These are phyloP conservation scores for Bucco capensis DNA, from an alignment of 2,113 vertebrate species.

Conservation along the genomic window DNA sequence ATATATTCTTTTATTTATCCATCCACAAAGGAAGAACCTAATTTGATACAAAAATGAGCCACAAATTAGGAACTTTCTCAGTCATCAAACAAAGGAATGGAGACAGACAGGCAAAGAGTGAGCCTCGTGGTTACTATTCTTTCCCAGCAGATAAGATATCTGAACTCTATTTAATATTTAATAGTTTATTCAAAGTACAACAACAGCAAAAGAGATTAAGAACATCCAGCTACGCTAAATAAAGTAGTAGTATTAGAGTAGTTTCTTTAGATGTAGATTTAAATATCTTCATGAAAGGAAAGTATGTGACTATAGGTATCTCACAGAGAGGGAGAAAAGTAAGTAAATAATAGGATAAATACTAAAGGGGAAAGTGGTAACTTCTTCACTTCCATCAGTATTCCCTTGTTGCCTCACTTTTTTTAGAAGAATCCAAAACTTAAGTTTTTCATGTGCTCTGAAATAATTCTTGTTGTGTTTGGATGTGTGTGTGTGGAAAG, in stretches of 20 bases:
- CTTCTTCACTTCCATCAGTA: neutral
- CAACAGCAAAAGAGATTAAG: neutral
- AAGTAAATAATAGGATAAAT: neutral
- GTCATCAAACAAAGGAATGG: neutral
- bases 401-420: neutral
- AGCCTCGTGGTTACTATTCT: neutral
- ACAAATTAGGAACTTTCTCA: neutral
- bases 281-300: neutral
- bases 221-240: neutral
- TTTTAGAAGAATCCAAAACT: neutral
- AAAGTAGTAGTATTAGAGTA: neutral
- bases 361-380: neutral
- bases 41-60: neutral
- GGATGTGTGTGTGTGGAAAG: neutral
- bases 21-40: neutral
- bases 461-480: neutral
- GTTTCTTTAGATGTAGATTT: neutral
- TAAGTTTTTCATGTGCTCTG: neutral
- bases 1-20: neutral
- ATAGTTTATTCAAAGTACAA: neutral
- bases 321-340: neutral
- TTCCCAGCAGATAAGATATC: neutral
- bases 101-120: neutral
- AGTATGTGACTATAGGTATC: neutral
- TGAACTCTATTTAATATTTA: conserved; percentile 11